A percentile compares a stretch with the other conserved stretches of the same genome.
Conservation (phyloP, 23 tunicate species). For the Halocynthia roretzi region DNA sequence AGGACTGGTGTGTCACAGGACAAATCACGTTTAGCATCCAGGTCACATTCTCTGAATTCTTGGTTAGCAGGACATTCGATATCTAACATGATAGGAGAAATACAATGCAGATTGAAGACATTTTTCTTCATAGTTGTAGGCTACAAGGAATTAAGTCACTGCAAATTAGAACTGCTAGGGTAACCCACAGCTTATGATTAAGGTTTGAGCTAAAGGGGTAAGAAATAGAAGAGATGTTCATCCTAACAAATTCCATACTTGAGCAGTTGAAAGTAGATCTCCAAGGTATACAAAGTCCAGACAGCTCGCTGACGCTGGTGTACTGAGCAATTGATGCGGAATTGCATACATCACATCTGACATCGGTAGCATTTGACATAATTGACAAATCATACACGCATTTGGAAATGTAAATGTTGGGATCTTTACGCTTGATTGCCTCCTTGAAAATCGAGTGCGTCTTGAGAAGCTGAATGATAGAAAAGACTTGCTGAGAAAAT, state of each 20-base stretch:
- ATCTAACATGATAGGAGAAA: background rate
- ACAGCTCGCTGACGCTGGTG: conserved; percentile 27
- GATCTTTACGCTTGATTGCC: conserved; percentile 24
- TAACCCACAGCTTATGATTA: too few relatives aligned
- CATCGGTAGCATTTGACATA: conserved; percentile 28
- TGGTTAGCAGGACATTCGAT: conserved; percentile 34
- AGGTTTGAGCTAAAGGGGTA: too few relatives aligned
- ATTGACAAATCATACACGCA: conserved; percentile 48
- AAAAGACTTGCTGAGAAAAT: too few relatives aligned
- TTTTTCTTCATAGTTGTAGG: too few relatives aligned
- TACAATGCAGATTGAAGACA: too few relatives aligned
- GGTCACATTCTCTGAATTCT: conserved; percentile 48
- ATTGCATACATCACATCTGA: conserved; percentile 42
- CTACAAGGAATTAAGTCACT: too few relatives aligned
- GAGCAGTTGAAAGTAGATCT: conserved; percentile 34
- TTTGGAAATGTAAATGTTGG: conserved; percentile 28
- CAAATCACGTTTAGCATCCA: conserved; percentile 39
- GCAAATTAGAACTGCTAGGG: too few relatives aligned
- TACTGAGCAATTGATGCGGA: conserved; percentile 38
- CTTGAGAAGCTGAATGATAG: conserved; percentile 11
- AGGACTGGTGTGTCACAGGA: conserved; percentile 43
- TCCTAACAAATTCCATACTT: conserved; percentile 9
- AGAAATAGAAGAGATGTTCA: too few relatives aligned
- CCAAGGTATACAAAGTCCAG: conserved; percentile 33
- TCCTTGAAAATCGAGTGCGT: conserved; percentile 15